Base-by-base conservation (phyloP, 2,888 invertebrate species). In the Bembecia ichneumoniformis region DNA sequence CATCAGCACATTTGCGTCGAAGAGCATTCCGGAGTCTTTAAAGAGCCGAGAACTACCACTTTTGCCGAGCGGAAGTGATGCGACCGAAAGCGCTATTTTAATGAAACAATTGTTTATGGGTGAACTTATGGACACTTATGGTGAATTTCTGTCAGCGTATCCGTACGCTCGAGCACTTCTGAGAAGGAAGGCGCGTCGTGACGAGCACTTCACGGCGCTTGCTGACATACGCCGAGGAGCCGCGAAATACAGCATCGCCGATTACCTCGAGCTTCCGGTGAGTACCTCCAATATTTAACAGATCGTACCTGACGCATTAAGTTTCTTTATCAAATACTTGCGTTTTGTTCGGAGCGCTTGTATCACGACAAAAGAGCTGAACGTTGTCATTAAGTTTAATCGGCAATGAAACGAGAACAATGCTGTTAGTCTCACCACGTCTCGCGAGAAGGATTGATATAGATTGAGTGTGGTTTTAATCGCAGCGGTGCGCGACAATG, bases 181-280 rank as follows among this genome's bases (percentile, higher is more conserved):
- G 61, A 87, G 91, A 55, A 89, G 91, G 54, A 90, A 92, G 66
- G 79, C 84, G 55, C 88, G 89, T 13, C 81, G 86, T 10, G 92
- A 92, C 67, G 91, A 92, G 61, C 91, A 92, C 66, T 91, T 92
- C 68, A 84, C 89, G 59, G 91, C 91, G 55, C 88, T 92, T 55
- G 90, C 92, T 56, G 89, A 90, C 68, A 88, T 92, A 60, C 84
- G 91, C 52, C 88, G 89, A 62, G 91, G 91, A 47, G 91, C 91
- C 48, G 91, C 92, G 51, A 89, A 89, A 66, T 86, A 91, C 71
- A 89, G 89, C 51, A 88, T 92, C 49, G 87, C 88, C 47, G 89
- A 90, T 55, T 88, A 92, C 59, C 88, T 92, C 56, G 89, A 91
- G 71, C 74, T 92, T 74, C 92, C 92, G 90, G 92, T 92, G 72